Conservation (phyloP, 2,888 invertebrate genomes). For the Drosophila kanekoi region DNA sequence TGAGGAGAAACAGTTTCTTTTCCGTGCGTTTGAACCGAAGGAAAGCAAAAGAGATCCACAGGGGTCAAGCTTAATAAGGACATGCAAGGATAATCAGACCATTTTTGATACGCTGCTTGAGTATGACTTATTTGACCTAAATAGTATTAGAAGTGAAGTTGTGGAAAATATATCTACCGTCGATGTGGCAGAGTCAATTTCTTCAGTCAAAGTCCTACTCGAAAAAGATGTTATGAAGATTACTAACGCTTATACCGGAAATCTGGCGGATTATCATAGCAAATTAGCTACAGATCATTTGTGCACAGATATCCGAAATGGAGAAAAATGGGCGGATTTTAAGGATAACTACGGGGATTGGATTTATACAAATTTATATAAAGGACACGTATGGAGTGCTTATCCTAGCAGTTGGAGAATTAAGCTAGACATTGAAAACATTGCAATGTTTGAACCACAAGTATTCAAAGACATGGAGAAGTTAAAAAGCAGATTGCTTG, state of each 20-base stretch:
- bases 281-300: neutral
- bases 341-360: no score
- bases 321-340: no score
- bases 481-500: neutral
- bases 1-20: neutral
- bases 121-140: neutral
- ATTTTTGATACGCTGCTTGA: neutral
- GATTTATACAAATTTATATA: no score
- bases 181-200: neutral
- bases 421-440: neutral
- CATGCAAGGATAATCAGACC: neutral
- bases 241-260: neutral
- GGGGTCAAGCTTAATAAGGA: no score
- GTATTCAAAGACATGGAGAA: neutral
- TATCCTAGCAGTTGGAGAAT: neutral
- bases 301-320: neutral
- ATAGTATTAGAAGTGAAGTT: neutral
- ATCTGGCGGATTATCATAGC: neutral
- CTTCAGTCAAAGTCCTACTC: no score
- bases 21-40: neutral
- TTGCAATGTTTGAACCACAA: neutral
- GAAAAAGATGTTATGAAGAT: neutral
- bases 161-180: rapidly evolving
- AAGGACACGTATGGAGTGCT: no score
- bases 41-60: no score